These are phyloP conservation scores for Auanema freiburgensis DNA, from an alignment of 2,888 invertebrate genomes.

Conservation along the genomic window DNA sequence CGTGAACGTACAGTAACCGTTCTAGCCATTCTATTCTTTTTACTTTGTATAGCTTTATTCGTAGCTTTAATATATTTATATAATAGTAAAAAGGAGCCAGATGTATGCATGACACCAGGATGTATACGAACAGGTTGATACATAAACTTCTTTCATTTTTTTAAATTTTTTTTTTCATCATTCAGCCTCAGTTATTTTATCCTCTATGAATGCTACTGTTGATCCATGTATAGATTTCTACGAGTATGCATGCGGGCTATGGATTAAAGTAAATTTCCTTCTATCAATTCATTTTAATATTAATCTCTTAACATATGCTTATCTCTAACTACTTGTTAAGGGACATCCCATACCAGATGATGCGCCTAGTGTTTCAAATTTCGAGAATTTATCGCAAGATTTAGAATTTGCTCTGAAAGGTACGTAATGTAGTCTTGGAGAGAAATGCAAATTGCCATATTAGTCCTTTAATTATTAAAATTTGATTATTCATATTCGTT, in stretches of 20 bases:
- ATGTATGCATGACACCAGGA: conserved; percentile 58
- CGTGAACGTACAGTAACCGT: conserved; percentile 32
- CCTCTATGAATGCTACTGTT: conserved; percentile 61
- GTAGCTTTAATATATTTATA: conserved; percentile 40
- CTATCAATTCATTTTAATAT: background rate
- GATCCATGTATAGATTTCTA: conserved; percentile 64
- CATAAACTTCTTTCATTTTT: no score
- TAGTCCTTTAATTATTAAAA: background rate
- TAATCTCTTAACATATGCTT: background rate
- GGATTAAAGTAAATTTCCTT: conserved; percentile 45
- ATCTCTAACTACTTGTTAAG: no score
- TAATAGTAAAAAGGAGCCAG: conserved; percentile 30
- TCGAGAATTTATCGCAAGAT: conserved; percentile 63
- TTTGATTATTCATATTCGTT: conserved; percentile 7
- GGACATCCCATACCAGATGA: conserved; percentile 63
- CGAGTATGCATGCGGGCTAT: conserved; percentile 64
- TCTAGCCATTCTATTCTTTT: conserved; percentile 25
- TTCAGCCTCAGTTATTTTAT: conserved; percentile 62
- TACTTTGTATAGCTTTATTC: conserved; percentile 30
- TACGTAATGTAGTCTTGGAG: background rate
- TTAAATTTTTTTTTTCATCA: no score
- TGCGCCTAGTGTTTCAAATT: conserved; percentile 63
- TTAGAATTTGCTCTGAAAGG: conserved; percentile 63
- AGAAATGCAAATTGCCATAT: conserved; percentile 3
- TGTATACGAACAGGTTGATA: conserved; percentile 60